These are phyloP conservation scores for Nephrotoma flavescens DNA, from an alignment of 2,888 invertebrate genomes.

Conservation along the genomic window DNA sequence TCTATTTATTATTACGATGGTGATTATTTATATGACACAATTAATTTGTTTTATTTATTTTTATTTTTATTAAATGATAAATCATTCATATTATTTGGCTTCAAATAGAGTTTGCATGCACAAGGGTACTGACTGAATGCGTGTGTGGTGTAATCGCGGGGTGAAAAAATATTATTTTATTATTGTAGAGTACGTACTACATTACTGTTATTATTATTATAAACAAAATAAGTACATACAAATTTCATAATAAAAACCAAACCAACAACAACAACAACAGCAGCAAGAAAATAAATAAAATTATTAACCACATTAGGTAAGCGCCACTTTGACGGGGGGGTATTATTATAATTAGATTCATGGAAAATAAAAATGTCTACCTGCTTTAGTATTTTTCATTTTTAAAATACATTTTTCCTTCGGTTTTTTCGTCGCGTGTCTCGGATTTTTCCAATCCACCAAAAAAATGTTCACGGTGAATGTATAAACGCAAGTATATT, in stretches of 20 bases:
- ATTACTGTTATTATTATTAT: not conserved
- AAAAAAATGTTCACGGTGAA: not conserved
- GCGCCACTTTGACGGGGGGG: not conserved
- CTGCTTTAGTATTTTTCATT: not conserved
- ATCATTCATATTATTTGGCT: not conserved
- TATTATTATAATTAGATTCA: not conserved
- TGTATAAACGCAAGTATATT: not conserved
- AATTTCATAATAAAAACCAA: not conserved
- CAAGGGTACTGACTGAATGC: not conserved
- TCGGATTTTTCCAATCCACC: not conserved
- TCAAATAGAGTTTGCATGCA: not conserved
- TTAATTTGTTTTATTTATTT: not conserved
- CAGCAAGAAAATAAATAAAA: not conserved
- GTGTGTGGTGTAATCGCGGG: not conserved
- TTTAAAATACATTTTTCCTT: not conserved
- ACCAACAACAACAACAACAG: not conserved
- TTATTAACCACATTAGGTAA: not conserved
- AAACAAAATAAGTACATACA: not conserved
- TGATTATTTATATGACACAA: not conserved
- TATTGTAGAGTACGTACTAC: not conserved
- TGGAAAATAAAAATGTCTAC: not conserved
- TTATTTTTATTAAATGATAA: not conserved
- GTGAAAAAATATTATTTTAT: not conserved
- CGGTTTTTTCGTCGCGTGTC: not conserved
- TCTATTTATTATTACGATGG: not conserved